Percentiles rank a stretch among this genome's conserved stretches.
Evolutionary conservation across 2,888 invertebrate species (phyloP).

Genomic region (Synanthedon andrenaeformis): DNA sequence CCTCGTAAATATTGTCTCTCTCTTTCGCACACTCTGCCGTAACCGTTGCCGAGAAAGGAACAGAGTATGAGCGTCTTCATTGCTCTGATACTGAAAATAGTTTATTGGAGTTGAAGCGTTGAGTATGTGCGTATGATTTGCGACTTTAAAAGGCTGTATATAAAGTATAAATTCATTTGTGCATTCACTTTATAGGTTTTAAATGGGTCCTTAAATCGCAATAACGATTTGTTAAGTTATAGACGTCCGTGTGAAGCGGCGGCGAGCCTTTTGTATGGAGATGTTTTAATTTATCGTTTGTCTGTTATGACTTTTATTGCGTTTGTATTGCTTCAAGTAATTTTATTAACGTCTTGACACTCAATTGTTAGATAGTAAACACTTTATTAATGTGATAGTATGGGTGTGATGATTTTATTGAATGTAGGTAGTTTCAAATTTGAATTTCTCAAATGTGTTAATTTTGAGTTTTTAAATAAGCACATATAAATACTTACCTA

Average conservation of each 20-base stretch:
- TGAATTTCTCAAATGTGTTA: not conserved
- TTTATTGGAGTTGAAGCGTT: conserved; percentile 54
- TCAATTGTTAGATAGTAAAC: not conserved
- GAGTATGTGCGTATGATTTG: conserved; percentile 16
- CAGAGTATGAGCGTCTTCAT: conserved; percentile 38
- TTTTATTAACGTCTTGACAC: not conserved
- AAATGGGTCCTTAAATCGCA: conserved; percentile 69
- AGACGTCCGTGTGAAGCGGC: conserved; percentile 33
- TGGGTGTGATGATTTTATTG: not conserved
- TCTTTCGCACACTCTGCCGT: conserved; percentile 20
- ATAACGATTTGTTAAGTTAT: conserved; percentile 64
- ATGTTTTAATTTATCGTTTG: conserved; percentile 38
- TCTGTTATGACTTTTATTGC: conserved; percentile 17
- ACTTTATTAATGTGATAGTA: not conserved
- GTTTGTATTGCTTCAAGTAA: conserved; percentile 2
- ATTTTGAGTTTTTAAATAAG: not conserved
- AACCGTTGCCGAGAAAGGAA: conserved; percentile 23
- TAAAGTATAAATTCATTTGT: conserved; percentile 20
- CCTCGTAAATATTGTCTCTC: conserved; percentile 54
- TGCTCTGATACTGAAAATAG: conserved; percentile 63
- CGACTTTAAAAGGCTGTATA: conserved; percentile 15
- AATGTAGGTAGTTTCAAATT: not conserved
- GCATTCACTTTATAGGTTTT: conserved; percentile 53
- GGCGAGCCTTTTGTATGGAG: conserved; percentile 36
- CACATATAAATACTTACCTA: not conserved